Evolutionary conservation across 1,140 invertebrate genomes (phyloP).

Genomic region (Hyphantria cunea): DNA sequence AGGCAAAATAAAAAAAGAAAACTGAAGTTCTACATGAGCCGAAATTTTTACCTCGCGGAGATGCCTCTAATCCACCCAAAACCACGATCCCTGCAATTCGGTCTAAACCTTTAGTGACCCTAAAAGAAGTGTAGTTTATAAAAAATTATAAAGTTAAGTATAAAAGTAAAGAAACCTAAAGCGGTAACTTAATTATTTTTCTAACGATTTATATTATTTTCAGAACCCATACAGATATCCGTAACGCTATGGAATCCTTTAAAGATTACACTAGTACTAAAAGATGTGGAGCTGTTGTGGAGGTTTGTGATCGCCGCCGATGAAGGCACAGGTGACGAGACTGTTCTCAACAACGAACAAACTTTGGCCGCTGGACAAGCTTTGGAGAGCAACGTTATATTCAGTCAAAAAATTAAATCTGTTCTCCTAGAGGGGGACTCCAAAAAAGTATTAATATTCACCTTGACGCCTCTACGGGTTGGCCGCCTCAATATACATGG

Average conservation of each 20-base stretch:
- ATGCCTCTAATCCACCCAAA: too few species aligned
- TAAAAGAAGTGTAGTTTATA: too few species aligned
- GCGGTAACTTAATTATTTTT: neutral
- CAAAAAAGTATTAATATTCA: conserved; percentile 62
- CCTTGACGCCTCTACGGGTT: conserved; percentile 67
- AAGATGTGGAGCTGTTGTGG: conserved; percentile 91
- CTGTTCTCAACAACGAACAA: conserved; percentile 63
- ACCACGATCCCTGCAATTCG: too few species aligned
- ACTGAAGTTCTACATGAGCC: too few species aligned
- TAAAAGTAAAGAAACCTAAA: too few species aligned
- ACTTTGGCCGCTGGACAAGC: conserved; percentile 58
- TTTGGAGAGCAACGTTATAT: conserved; percentile 67
- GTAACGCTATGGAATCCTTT: conserved; percentile 91
- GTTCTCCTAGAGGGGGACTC: conserved; percentile 67
- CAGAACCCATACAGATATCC: conserved; percentile 91
- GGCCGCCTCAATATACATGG: conserved; percentile 66
- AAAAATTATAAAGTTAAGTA: too few species aligned
- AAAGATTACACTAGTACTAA: conserved; percentile 88
- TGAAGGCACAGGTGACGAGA: conserved; percentile 54
- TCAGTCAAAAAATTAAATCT: conserved; percentile 66
- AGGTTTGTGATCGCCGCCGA: conserved; percentile 82
- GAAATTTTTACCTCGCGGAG: too few species aligned
- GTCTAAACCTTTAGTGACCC: too few species aligned
- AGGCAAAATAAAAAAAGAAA: too few species aligned
- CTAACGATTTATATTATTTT: conserved; percentile 33